Conservation (phyloP, 2,888 invertebrate genomes). For the Magallana nippona region DNA sequence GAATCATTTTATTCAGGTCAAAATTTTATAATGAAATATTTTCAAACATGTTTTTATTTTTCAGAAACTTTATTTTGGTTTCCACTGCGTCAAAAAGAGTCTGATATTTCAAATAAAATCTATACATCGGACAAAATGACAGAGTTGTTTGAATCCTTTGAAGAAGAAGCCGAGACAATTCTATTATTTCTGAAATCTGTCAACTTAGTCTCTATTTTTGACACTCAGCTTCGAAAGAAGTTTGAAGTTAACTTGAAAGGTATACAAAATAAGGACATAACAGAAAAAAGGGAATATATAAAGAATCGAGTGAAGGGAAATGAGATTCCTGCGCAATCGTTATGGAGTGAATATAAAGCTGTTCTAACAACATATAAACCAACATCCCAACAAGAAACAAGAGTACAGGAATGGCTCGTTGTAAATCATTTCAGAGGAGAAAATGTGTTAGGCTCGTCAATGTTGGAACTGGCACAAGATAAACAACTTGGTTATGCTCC, state of each 20-base stretch:
- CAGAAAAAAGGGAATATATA: background rate
- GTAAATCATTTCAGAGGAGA: slow-evolving; percentile 2
- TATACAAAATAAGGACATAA: background rate
- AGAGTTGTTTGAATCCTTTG: slow-evolving; percentile 66
- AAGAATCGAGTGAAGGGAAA: background rate
- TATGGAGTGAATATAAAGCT: slow-evolving; percentile 14
- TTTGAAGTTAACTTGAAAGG: background rate
- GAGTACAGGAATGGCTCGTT: slow-evolving; percentile 6
- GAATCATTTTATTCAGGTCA: background rate
- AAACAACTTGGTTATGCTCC: slow-evolving; percentile 44
- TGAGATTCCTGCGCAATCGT: background rate
- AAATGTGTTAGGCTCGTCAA: background rate
- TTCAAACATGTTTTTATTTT: slow-evolving; percentile 44
- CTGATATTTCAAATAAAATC: slow-evolving; percentile 66
- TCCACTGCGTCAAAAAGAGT: slow-evolving; percentile 66
- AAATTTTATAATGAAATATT: no score
- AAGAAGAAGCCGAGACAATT: slow-evolving; percentile 66
- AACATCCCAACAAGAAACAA: background rate
- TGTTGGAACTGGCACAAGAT: slow-evolving; percentile 39
- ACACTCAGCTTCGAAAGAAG: background rate
- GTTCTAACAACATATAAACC: background rate
- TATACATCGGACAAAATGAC: slow-evolving; percentile 64
- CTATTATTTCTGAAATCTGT: slow-evolving; percentile 72
- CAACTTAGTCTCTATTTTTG: slow-evolving; percentile 61
- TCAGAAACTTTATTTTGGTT: slow-evolving; percentile 75